These are phyloP conservation scores for Chouioia cunea DNA, from an alignment of 2,888 invertebrate species.

Conservation along the genomic window DNA sequence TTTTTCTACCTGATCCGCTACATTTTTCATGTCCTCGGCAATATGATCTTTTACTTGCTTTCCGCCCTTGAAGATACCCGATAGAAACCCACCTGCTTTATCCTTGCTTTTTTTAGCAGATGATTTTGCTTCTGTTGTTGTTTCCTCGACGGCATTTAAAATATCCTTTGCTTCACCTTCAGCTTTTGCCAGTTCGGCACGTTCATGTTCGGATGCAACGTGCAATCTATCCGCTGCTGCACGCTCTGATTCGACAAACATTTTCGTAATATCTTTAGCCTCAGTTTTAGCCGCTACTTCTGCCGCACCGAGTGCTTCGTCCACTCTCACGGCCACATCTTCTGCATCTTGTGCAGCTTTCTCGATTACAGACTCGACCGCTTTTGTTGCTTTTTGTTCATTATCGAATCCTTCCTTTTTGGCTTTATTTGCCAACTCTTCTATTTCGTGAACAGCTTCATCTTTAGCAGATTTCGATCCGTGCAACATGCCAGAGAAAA, in stretches of 20 bases:
- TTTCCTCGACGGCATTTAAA: slow-evolving; percentile 59
- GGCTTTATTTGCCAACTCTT: slow-evolving; percentile 44
- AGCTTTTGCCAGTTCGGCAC: slow-evolving; percentile 47
- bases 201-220: too few relatives aligned
- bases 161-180: slow-evolving; percentile 47
- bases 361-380: slow-evolving; percentile 42
- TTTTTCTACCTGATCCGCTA: slow-evolving; percentile 57
- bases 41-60: slow-evolving; percentile 48
- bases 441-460: slow-evolving; percentile 50
- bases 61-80: slow-evolving; percentile 50
- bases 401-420: slow-evolving; percentile 67
- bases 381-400: slow-evolving; percentile 67
- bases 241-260: slow-evolving; percentile 10
- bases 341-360: slow-evolving; percentile 24
- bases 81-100: slow-evolving; percentile 51
- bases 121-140: slow-evolving; percentile 17
- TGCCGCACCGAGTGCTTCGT: slow-evolving; percentile 8
- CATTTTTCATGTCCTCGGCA: slow-evolving; percentile 55
- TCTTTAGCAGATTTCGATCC: slow-evolving; percentile 69
- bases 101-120: slow-evolving; percentile 51
- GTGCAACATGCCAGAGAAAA: slow-evolving; percentile 40
- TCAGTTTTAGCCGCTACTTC: slow-evolving; percentile 32
- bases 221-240: slow-evolving; percentile 57
- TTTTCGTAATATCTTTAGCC: slow-evolving; percentile 33
- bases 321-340: neutral